Evolutionary conservation across 2,888 invertebrate species (phyloP).

Genomic region (Temnothorax unifasciatus): DNA sequence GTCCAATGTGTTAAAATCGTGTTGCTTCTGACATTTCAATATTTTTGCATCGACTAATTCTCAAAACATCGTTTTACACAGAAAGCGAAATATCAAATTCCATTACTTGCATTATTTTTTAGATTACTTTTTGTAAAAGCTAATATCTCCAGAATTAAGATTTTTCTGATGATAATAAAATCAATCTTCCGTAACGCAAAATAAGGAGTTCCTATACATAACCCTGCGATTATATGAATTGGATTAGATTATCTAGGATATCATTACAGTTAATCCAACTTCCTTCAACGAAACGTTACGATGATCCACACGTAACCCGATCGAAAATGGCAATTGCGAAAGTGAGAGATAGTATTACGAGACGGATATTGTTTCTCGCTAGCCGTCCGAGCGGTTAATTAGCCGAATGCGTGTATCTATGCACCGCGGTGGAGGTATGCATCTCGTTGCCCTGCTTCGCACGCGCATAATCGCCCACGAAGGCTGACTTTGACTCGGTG

Average conservation of each 20-base stretch:
- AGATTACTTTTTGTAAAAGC: neutral
- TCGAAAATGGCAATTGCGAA: slow-evolving; percentile 42
- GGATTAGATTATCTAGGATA: neutral
- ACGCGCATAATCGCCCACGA: slow-evolving; percentile 37
- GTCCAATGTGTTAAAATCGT: neutral
- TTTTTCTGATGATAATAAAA: neutral
- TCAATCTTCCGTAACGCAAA: neutral
- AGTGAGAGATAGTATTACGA: slow-evolving; percentile 42
- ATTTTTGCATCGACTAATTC: neutral
- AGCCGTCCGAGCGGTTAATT: slow-evolving; percentile 35
- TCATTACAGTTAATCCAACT: slow-evolving; percentile 12
- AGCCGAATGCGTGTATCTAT: slow-evolving; percentile 20
- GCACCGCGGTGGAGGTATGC: slow-evolving; percentile 9
- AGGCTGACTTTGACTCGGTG: slow-evolving; percentile 38
- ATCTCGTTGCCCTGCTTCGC: slow-evolving; percentile 51
- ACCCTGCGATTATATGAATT: neutral
- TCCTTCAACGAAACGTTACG: slow-evolving; percentile 8
- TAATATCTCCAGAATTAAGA: neutral
- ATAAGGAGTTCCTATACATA: neutral
- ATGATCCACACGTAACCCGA: slow-evolving; percentile 31
- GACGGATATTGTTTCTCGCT: slow-evolving; percentile 41
- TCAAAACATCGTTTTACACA: neutral
- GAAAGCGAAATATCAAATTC: neutral
- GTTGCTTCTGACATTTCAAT: neutral
- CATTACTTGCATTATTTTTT: neutral